Percentiles rank a stretch among this genome's conserved stretches.
Evolutionary conservation across 1,140 invertebrate species (phyloP).

Genomic region (Pinna nobilis): DNA sequence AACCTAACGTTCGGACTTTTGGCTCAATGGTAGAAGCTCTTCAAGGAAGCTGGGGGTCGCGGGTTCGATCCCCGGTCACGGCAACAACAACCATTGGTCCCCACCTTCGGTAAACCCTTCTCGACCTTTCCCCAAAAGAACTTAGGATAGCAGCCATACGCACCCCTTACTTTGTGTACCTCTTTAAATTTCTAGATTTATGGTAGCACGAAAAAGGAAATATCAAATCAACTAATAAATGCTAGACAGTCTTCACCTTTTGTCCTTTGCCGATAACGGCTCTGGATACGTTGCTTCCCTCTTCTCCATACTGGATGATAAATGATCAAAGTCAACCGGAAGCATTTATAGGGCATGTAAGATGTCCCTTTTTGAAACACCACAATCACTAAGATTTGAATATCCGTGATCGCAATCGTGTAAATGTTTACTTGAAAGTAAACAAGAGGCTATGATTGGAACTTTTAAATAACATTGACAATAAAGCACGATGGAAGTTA

Average conservation of each 20-base stretch:
- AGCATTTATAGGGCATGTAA: neutral
- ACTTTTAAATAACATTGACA: neutral
- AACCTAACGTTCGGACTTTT: too few species aligned
- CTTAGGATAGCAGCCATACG: too few species aligned
- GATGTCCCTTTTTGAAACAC: neutral
- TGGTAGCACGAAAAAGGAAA: neutral
- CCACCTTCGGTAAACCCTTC: too few species aligned
- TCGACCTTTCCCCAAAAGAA: too few species aligned
- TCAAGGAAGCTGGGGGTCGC: too few species aligned
- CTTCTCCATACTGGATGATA: neutral
- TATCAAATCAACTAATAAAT: conserved; percentile 4
- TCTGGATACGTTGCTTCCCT: neutral
- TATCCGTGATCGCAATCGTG: neutral
- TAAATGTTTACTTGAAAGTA: neutral
- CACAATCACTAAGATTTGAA: neutral
- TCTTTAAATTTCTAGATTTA: too few species aligned
- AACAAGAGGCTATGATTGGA: neutral
- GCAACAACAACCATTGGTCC: too few species aligned
- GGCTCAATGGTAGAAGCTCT: too few species aligned
- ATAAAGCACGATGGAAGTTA: neutral
- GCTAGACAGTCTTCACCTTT: conserved; percentile 23
- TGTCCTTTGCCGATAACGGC: conserved; percentile 40
- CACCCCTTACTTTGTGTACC: too few species aligned
- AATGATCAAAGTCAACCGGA: neutral
- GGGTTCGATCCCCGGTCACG: too few species aligned